phyloP scores from a whole-genome alignment of 2,113 vertebrate genomes.

The Xyliphius kryptos region DNA sequence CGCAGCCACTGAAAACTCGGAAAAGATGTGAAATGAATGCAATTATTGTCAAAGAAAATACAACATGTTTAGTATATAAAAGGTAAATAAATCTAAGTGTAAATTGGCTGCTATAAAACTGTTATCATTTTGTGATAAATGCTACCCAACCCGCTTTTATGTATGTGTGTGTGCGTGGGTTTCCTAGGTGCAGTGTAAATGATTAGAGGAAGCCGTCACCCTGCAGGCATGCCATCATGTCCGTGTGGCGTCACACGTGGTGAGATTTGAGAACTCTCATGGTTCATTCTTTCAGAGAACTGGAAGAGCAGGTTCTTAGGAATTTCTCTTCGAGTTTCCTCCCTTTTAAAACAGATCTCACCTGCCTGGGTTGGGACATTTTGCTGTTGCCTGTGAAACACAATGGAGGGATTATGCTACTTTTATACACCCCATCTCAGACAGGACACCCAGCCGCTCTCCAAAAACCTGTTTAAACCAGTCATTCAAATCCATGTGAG shows the following conservation, averaged over 20 bases:
- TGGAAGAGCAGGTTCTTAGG: slow-evolving; percentile 56
- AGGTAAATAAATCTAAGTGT: not conserved
- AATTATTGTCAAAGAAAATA: too few species aligned
- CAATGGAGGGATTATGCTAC: slow-evolving; percentile 47
- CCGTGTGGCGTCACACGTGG: slow-evolving; percentile 43
- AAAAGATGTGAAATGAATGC: too few species aligned
- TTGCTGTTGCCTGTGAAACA: not conserved
- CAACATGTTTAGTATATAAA: slow-evolving; percentile 40
- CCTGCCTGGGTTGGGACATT: slow-evolving; percentile 22
- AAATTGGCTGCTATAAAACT: not conserved
- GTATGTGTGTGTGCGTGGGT: slow-evolving; percentile 21
- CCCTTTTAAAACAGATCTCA: slow-evolving; percentile 6
- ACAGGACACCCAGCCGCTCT: not conserved
- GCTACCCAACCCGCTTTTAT: not conserved
- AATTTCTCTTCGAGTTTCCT: slow-evolving; percentile 46
- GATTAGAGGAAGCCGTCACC: slow-evolving; percentile 27
- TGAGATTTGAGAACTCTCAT: slow-evolving; percentile 26
- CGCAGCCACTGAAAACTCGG: too few species aligned
- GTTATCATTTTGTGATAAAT: slow-evolving; percentile 1
- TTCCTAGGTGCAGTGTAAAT: slow-evolving; percentile 3
- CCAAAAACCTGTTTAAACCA: slow-evolving; percentile 1
- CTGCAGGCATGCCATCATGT: slow-evolving; percentile 23
- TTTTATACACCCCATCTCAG: slow-evolving; percentile 42
- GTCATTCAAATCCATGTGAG: slow-evolving; percentile 5
- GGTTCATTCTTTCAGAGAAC: slow-evolving; percentile 31